phyloP scores from a whole-genome alignment of 2,797 vertebrate genomes.

The Alosa sapidissima region DNA sequence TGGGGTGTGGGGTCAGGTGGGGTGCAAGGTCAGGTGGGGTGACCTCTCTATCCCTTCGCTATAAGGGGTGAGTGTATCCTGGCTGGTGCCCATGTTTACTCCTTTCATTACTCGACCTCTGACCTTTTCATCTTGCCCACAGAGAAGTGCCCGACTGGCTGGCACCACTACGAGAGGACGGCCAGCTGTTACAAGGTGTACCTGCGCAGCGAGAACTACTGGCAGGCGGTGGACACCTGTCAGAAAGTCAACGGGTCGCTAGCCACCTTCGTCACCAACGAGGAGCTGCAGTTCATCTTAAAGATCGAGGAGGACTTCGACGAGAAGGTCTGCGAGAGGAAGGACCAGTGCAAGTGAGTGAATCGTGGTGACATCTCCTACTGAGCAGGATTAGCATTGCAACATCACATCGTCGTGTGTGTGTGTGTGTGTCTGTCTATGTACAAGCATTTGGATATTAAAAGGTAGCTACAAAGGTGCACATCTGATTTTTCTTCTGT shows the following conservation, averaged over 20 bases:
- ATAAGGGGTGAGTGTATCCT: neutral
- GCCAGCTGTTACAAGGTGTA: conserved; percentile 97
- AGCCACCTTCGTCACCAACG: conserved; percentile 92
- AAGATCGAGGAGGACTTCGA: conserved; percentile 95
- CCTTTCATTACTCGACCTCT: neutral
- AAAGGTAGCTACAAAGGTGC: neutral
- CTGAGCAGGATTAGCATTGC: neutral
- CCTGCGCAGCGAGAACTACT: conserved; percentile 92
- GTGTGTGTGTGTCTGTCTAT: neutral
- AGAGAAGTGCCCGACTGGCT: conserved; percentile 98
- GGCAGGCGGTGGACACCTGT: conserved; percentile 95
- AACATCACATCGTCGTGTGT: neutral
- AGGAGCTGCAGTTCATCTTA: conserved; percentile 95
- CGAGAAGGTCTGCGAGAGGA: conserved; percentile 84
- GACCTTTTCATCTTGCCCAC: conserved; percentile 34
- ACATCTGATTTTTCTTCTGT: neutral
- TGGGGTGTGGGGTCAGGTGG: too few relatives aligned
- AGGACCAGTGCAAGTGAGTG: conserved; percentile 90
- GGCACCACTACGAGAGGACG: conserved; percentile 97
- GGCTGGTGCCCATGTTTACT: neutral
- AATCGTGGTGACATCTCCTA: neutral
- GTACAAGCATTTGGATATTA: conserved; percentile 57
- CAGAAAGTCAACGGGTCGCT: conserved; percentile 93
- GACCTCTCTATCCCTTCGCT: too few relatives aligned
- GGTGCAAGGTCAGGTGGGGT: too few relatives aligned